Evolutionary conservation across 2,888 invertebrate species (phyloP).

Genomic region (Plutella xylostella): DNA sequence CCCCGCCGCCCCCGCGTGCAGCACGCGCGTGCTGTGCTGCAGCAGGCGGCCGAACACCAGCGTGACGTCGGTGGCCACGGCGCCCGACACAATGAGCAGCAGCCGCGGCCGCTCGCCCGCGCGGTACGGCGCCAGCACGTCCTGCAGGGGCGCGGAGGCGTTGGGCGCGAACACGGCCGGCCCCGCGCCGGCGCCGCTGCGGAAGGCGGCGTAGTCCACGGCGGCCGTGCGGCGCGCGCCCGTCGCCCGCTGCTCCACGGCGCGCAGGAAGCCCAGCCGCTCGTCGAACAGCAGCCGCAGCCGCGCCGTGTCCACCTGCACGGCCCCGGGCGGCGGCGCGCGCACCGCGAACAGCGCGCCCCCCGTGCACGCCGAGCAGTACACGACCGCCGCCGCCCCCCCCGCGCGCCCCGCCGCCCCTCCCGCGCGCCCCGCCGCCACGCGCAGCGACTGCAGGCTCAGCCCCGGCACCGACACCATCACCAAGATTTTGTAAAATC

Average conservation of each 20-base stretch:
- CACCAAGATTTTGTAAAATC: slow-evolving; percentile 76
- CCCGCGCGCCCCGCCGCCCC: slow-evolving; percentile 38
- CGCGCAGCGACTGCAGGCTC: slow-evolving; percentile 76
- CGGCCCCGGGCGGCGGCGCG: slow-evolving; percentile 79
- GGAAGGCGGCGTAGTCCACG: slow-evolving; percentile 87
- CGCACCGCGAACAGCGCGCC: slow-evolving; percentile 61
- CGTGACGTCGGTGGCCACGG: slow-evolving; percentile 83
- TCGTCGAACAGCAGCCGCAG: slow-evolving; percentile 86
- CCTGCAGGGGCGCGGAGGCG: slow-evolving; percentile 81
- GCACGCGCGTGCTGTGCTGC: slow-evolving; percentile 82
- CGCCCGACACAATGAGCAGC: slow-evolving; percentile 86
- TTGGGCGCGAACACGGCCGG: slow-evolving; percentile 96
- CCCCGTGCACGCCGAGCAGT: slow-evolving; percentile 36
- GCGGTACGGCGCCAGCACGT: slow-evolving; percentile 78
- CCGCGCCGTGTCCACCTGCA: slow-evolving; percentile 85
- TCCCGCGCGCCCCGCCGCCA: slow-evolving; percentile 41
- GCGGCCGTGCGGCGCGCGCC: slow-evolving; percentile 34
- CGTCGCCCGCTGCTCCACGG: slow-evolving; percentile 73
- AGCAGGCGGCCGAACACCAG: slow-evolving; percentile 82
- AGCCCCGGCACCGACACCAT: slow-evolving; percentile 81
- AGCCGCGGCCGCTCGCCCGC: slow-evolving; percentile 62
- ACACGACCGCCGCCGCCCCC: slow-evolving; percentile 37
- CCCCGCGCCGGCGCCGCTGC: slow-evolving; percentile 89
- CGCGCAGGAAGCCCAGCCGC: slow-evolving; percentile 81
- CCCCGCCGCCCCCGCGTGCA: slow-evolving; percentile 75